A percentile compares a stretch with the other conserved stretches of the same genome.
Evolutionary conservation across 1,140 invertebrate genomes (phyloP).

Genomic region (Neodiprion virginianus): DNA sequence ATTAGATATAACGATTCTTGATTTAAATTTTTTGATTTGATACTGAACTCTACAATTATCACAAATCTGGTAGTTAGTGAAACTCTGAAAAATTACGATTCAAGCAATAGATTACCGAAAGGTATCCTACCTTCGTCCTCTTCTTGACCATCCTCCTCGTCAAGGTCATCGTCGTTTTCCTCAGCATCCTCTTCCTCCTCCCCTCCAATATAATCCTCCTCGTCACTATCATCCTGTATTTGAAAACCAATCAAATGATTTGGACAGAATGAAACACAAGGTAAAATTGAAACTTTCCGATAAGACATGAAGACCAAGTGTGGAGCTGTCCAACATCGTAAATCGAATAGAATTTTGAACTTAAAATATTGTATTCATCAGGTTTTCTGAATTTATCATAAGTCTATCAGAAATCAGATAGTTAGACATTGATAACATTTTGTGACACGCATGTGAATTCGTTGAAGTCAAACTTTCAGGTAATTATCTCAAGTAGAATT

Average conservation of each 20-base stretch:
- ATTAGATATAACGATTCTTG: no score
- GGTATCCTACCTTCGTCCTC: conserved; percentile 22
- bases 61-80: conserved; percentile 30
- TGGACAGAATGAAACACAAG: conserved; percentile 44
- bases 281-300: conserved; percentile 65
- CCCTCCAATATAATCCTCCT: conserved; percentile 68
- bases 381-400: no score
- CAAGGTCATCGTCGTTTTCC: conserved; percentile 66
- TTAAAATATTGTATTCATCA: conserved; percentile 31
- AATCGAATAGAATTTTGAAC: neutral
- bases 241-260: no score
- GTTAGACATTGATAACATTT: no score
- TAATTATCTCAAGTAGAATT: no score
- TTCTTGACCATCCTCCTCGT: conserved; percentile 55
- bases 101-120: neutral
- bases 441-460: no score
- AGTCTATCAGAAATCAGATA: no score
- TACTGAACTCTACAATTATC: conserved; percentile 29
- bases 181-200: conserved; percentile 70
- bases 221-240: conserved; percentile 66
- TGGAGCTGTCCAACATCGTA: conserved; percentile 32
- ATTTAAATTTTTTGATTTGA: no score
- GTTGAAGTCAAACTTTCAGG: no score
- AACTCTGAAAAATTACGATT: neutral
- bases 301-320: conserved; percentile 42